A percentile compares a stretch with the other conserved stretches of the same genome.
These are phyloP conservation scores for Reticulitermes lucifugus DNA, from an alignment of 2,888 invertebrate species.

Conservation along the genomic window DNA sequence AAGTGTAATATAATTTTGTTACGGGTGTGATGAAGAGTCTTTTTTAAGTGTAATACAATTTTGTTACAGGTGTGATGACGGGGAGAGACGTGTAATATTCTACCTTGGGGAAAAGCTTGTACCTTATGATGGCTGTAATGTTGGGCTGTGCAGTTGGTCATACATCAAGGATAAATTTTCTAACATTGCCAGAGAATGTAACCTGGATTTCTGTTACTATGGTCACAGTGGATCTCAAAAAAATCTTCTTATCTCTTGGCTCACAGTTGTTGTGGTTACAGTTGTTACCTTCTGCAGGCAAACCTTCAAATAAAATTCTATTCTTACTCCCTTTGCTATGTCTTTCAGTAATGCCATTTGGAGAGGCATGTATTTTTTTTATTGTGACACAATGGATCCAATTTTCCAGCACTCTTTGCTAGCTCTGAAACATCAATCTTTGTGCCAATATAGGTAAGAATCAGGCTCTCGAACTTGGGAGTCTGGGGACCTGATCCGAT, in stretches of 20 bases:
- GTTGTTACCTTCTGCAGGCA: not conserved
- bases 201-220: constrained; percentile 68
- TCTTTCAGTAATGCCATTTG: too few species aligned
- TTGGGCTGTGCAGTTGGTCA: constrained; percentile 83
- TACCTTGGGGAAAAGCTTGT: constrained; percentile 79
- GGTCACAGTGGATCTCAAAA: constrained; percentile 50
- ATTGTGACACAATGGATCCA: too few species aligned
- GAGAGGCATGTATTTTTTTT: too few species aligned
- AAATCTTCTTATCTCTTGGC: not conserved
- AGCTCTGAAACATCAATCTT: too few species aligned
- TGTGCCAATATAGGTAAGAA: too few species aligned
- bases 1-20: constrained; percentile 14
- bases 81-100: constrained; percentile 71
- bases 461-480: too few species aligned
- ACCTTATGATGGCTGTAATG: constrained; percentile 75
- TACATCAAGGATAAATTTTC: constrained; percentile 72
- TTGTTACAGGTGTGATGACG: constrained; percentile 55
- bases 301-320: not conserved
- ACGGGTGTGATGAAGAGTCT: constrained; percentile 55
- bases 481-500: too few species aligned
- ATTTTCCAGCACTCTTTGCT: too few species aligned
- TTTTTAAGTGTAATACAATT: not conserved
- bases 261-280: not conserved
- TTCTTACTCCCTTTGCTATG: too few species aligned
- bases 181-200: constrained; percentile 68